Evolutionary conservation across 2,888 invertebrate species (phyloP), one percentile per base, ranked within the genome.

Genomic region (Heliconius cydno): DNA sequence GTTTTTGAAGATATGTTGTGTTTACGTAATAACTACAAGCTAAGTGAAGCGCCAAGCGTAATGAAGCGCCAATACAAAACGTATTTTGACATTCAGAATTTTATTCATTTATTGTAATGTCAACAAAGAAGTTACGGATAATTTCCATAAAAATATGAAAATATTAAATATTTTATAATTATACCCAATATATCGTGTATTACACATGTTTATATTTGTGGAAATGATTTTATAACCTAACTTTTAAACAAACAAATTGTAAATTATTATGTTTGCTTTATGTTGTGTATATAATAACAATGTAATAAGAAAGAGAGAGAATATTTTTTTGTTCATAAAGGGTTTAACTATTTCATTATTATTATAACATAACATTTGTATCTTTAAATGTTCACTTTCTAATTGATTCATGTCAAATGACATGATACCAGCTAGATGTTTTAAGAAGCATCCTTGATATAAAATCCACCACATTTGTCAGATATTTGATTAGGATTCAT

Each of bases 11-110:
- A 90, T 90, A 89, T 92, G 87, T 89, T 91, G 86, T 92, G 92
- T 95, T 95, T 95, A 95, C 94, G 94, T 95, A 95, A 95, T 92
- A 90, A 87, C 87, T 87, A 87, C 81, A 86, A 86, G 88, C 87
- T 86, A 87, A 87, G 82, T 88, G 86, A 89, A 86, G 87, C 87
- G 88, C 86, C 88, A 89, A 89, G 90, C 85, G 86, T 85, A 86
- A 86, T 82, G 82, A 81, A 81, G 82, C 82, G 81, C 79, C 83
- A 83, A 83, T 85, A 83, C 79, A 82, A 71, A 81, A 87, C 85
- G 84, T 88, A 89, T 87, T 92, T 91, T 93, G 92, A 92, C 92
- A 92, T 91, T 91, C 90, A 79, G 63, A 75, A 9, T 82, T 77
- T 80, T 83, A 85, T 77, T 85, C 86, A 87, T 41, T 25, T 86